These are phyloP conservation scores for Ormyrus pomaceus DNA, from an alignment of 2,888 invertebrate species.

Conservation along the genomic window DNA sequence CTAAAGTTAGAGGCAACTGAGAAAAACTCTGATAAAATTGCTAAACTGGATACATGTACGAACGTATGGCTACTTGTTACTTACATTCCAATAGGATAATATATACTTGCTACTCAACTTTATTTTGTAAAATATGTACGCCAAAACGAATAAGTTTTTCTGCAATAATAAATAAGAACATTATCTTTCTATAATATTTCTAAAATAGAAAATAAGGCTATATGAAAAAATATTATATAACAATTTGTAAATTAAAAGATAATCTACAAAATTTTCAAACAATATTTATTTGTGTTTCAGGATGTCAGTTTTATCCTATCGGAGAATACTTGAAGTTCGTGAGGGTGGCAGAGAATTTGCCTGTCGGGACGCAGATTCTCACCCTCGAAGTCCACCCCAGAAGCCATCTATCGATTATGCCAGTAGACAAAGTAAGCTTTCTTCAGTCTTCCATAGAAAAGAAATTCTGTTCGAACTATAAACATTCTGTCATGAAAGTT, in stretches of 20 bases:
- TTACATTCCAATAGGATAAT: too few species aligned
- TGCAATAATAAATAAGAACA: too few species aligned
- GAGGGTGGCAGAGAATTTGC: constrained; percentile 88
- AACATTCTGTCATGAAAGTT: too few species aligned
- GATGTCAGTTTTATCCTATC: constrained; percentile 89
- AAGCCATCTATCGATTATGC: constrained; percentile 83
- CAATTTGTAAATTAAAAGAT: background rate
- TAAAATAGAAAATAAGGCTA: too few species aligned
- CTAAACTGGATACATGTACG: too few species aligned
- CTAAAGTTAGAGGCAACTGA: too few species aligned
- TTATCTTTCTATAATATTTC: too few species aligned
- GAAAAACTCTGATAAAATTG: too few species aligned
- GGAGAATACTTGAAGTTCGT: constrained; percentile 91
- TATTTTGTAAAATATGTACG: too few species aligned
- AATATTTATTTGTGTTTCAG: constrained; percentile 75
- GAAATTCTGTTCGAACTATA: background rate
- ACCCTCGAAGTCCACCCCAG: constrained; percentile 90
- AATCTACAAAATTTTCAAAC: background rate
- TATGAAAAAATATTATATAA: background rate
- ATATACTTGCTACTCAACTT: too few species aligned
- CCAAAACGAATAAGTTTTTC: too few species aligned
- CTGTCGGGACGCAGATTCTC: constrained; percentile 87
- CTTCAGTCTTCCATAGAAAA: background rate
- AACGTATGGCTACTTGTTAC: too few species aligned
- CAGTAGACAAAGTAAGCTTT: constrained; percentile 80